phyloP scores from a whole-genome alignment of 2,113 vertebrate species.

The Galeopterus variegatus region DNA sequence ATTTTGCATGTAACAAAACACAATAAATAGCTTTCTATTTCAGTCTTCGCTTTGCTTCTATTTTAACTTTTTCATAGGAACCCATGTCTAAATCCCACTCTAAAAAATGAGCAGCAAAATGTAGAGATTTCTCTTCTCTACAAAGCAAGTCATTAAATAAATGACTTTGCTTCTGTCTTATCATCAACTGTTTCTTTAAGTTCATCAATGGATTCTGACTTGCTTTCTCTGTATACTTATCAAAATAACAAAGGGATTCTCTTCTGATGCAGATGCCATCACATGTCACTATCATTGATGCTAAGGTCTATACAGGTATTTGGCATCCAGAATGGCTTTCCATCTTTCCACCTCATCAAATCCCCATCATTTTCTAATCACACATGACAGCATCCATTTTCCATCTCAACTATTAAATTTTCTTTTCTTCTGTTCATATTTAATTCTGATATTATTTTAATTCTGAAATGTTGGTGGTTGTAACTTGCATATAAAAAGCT shows the following conservation, averaged over 20 bases:
- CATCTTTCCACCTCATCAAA: slow-evolving; percentile 68
- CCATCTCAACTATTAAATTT: slow-evolving; percentile 61
- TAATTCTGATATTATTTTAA: slow-evolving; percentile 78
- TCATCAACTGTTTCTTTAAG: background rate
- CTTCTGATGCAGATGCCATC: background rate
- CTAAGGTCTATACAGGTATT: background rate
- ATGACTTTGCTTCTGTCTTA: background rate
- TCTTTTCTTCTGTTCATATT: slow-evolving; percentile 64
- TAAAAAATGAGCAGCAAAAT: background rate
- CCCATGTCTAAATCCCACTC: background rate
- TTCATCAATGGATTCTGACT: slow-evolving; percentile 26
- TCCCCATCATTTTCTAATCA: slow-evolving; percentile 71
- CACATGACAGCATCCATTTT: slow-evolving; percentile 55
- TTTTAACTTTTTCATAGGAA: background rate
- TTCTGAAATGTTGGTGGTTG: slow-evolving; percentile 50
- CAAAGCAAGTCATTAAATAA: no score
- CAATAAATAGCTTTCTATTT: background rate
- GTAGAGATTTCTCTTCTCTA: background rate
- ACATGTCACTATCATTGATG: background rate
- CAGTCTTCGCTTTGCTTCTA: background rate
- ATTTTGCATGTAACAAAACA: background rate
- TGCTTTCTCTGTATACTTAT: background rate
- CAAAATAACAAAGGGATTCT: background rate
- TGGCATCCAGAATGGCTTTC: slow-evolving; percentile 44
- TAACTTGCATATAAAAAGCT: slow-evolving; percentile 61